Evolutionary conservation across 2,113 vertebrate genomes (phyloP).

Genomic region (Labrus mixtus): DNA sequence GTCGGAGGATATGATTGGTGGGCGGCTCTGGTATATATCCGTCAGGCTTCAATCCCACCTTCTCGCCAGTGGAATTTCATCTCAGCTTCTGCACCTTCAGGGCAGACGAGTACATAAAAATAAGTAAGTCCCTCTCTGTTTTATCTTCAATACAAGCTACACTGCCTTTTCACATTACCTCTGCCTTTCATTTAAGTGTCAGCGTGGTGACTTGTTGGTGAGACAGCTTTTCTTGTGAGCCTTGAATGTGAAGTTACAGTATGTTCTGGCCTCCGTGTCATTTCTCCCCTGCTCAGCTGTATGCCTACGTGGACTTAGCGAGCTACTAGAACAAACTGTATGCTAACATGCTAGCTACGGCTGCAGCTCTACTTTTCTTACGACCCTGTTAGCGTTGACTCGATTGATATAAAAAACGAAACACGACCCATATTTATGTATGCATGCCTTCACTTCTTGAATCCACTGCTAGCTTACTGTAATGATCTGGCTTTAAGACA

Average conservation of each 20-base stretch:
- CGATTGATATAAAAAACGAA: not conserved
- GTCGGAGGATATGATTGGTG: slow-evolving; percentile 85
- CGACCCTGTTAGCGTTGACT: not conserved
- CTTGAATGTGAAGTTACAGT: slow-evolving; percentile 8
- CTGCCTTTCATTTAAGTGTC: fast-evolving
- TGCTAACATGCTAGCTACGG: slow-evolving; percentile 66
- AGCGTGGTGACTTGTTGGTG: not conserved
- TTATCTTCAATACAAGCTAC: not conserved
- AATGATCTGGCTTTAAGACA: slow-evolving; percentile 1
- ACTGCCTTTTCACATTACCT: not conserved
- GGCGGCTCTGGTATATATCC: slow-evolving; percentile 86
- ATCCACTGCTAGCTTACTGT: not conserved
- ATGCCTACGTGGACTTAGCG: slow-evolving; percentile 87
- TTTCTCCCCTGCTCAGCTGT: slow-evolving; percentile 75
- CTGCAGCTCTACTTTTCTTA: slow-evolving; percentile 57
- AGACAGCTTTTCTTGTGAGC: not conserved
- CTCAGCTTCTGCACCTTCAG: slow-evolving; percentile 89
- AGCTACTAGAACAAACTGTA: slow-evolving; percentile 60
- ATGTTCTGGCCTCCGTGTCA: slow-evolving; percentile 81
- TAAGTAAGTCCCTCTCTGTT: slow-evolving; percentile 82
- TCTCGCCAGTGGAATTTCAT: slow-evolving; percentile 90
- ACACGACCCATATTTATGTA: fast-evolving
- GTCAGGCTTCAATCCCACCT: slow-evolving; percentile 81
- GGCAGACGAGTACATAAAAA: slow-evolving; percentile 87
- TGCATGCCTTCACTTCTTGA: not conserved